phyloP scores from a whole-genome alignment of 2,113 vertebrate genomes.

The Ceyx melanurus region DNA sequence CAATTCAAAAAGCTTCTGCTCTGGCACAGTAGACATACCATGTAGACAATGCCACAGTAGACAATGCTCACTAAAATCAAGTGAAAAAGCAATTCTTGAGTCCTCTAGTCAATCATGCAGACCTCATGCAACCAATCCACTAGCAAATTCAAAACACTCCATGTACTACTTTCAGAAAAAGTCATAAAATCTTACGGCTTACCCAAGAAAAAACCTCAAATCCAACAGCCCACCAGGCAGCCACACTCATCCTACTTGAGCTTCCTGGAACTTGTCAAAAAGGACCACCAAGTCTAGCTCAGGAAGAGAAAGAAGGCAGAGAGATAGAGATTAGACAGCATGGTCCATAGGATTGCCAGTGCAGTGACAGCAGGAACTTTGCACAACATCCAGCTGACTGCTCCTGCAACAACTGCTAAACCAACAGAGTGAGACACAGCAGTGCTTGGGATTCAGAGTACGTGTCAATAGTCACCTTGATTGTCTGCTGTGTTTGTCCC shows the following conservation, averaged over 20 bases:
- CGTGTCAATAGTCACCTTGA: background rate
- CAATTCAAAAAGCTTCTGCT: background rate
- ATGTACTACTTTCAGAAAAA: background rate
- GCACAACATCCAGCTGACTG: background rate
- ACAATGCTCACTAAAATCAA: background rate
- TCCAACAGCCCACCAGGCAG: background rate
- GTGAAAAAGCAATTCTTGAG: background rate
- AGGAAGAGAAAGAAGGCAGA: background rate
- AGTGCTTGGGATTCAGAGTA: background rate
- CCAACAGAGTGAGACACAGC: background rate
- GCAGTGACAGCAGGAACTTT: rapidly evolving
- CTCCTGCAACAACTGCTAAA: background rate
- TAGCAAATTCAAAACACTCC: background rate
- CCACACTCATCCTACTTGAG: background rate
- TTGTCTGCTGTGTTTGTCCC: background rate
- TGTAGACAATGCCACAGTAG: too few species aligned
- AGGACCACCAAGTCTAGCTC: background rate
- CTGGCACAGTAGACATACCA: background rate
- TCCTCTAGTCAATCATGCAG: background rate
- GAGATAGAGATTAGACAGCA: background rate
- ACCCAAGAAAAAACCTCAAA: background rate
- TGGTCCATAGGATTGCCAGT: background rate
- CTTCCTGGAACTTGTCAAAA: background rate
- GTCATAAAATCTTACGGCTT: background rate
- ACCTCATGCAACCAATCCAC: background rate